Evolutionary conservation across 1,140 invertebrate genomes (phyloP), one percentile per base, ranked within the genome.

Genomic region (Lethocerus indicus): DNA sequence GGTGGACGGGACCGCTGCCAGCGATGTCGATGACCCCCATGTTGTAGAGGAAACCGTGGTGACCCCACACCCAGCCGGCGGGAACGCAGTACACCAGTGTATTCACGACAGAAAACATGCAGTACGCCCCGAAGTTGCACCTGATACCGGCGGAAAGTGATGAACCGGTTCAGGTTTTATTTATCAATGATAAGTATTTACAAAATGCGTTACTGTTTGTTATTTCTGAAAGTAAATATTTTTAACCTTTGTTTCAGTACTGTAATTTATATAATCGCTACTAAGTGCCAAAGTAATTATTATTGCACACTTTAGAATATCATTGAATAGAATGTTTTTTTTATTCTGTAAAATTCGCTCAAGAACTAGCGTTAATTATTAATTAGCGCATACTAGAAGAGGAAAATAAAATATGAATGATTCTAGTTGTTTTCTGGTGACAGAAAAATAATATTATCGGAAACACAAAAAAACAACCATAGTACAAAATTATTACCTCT

Each of bases 31-130:
- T 81, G 3, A 73, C 82, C 1, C 87, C 88, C 54, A 91, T 54
- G 40, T 75, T 71, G 50, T 81, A 79, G 1, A 92, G 67, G 60
- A 91, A 90, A 6, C 88, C 88, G 55, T 87, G 81, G 37, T 83
- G 73, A 1, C 83, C 81, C 88, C 85, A 91, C 37, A 88, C 72
- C 86, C 86, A 89, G n/a, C 87, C 85, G n/a, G 86, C 87, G 1
- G 89, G 88, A 49, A 95, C 73, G 60, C 88, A 92, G 63, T 94
- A 94, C 1, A 94, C 82, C 1, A 87, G 67, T 0, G 88, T 93
- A 58, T 93, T 94, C 1, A 91, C 59, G 39, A 89, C 79, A 4
- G 87, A 92, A 62, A 91, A 91, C 2, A 93, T 51, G 55, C 87
- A 90, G 59, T 93, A 92, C 0, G 89, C 86, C 59, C 84, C 83